Conservation (phyloP, 2,113 vertebrate species). For the Ahaetulla prasina region DNA sequence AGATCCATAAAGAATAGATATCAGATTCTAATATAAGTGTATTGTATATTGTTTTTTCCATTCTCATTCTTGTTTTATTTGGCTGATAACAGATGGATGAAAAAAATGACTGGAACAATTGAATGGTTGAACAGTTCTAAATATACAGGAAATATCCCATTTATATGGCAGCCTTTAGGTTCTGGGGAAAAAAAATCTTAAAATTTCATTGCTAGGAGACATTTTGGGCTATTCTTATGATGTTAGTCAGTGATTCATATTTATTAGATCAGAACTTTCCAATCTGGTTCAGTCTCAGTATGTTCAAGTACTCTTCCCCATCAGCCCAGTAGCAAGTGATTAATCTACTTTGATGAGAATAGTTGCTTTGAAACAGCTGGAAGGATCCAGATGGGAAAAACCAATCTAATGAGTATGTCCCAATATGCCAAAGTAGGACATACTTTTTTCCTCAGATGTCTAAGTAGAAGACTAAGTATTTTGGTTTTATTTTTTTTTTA, state of each 20-base stretch:
- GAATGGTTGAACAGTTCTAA: not conserved
- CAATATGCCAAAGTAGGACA: not conserved
- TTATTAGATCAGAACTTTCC: not conserved
- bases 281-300: not conserved
- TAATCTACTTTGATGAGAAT: not conserved
- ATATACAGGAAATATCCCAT: not conserved
- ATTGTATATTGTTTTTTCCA: not conserved
- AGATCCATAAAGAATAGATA: not conserved
- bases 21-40: not conserved
- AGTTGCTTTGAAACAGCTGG: not conserved
- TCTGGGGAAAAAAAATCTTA: not conserved
- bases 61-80: not conserved
- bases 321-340: not conserved
- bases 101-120: not conserved
- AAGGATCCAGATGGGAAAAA: not conserved
- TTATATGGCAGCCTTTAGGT: not conserved
- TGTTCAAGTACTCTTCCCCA: not conserved
- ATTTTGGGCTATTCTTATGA: not conserved
- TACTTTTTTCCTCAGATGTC: not conserved
- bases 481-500: not conserved
- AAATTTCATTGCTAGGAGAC: not conserved
- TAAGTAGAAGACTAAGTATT: not conserved
- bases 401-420: not conserved
- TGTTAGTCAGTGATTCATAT: not conserved
- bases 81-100: not conserved